Evolutionary conservation across 2,888 invertebrate species (phyloP).

Genomic region (Coronaproctus castanopsis): DNA sequence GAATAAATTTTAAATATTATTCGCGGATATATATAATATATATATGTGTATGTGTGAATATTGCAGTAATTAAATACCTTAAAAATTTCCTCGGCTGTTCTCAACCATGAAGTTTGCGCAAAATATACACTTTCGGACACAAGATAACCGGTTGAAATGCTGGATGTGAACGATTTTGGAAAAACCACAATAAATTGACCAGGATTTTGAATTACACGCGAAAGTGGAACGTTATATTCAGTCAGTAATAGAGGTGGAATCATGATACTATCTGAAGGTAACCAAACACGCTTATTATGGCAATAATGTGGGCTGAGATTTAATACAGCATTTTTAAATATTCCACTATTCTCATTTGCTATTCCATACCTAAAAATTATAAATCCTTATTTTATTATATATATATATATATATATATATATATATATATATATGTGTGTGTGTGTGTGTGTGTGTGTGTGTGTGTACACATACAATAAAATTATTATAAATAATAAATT

Average conservation of each 20-base stretch:
- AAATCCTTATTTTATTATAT: constrained; percentile 1
- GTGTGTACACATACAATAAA: too few species aligned
- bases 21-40: too few species aligned
- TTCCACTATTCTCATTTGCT: constrained; percentile 50
- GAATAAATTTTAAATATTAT: too few species aligned
- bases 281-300: constrained; percentile 57
- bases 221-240: constrained; percentile 53
- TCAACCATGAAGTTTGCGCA: constrained; percentile 60
- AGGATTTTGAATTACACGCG: constrained; percentile 59
- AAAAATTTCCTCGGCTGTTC: constrained; percentile 48
- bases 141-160: constrained; percentile 68
- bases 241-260: constrained; percentile 62
- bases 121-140: constrained; percentile 86
- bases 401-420: constrained; percentile 1
- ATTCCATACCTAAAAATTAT: constrained; percentile 44
- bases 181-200: constrained; percentile 80
- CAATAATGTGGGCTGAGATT: constrained; percentile 60
- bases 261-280: constrained; percentile 82
- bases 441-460: too few species aligned
- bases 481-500: too few species aligned
- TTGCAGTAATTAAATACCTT: constrained; percentile 38
- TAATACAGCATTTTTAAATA: constrained; percentile 53
- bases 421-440: not conserved
- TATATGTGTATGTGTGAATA: too few species aligned
- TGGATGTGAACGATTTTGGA: constrained; percentile 71